phyloP scores from a whole-genome alignment of 1,140 invertebrate genomes.

The Drosophila ananassae region DNA sequence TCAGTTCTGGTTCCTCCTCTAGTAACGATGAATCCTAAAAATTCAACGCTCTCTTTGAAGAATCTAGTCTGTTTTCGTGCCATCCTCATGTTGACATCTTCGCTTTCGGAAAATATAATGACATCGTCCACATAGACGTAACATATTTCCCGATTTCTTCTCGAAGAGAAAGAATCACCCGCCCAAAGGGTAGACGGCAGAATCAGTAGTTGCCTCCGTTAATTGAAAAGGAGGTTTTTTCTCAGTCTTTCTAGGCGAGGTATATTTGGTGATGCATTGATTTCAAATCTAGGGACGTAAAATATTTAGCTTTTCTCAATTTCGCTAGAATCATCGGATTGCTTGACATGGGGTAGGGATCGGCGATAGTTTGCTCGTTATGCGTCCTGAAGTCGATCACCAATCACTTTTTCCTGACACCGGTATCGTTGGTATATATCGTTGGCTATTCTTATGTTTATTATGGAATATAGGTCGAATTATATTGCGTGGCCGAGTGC shows the following conservation, averaged over 20 bases:
- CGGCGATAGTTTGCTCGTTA: conserved; percentile 9
- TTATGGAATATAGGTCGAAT: too few relatives aligned
- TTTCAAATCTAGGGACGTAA: conserved; percentile 19
- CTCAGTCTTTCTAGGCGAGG: conserved; percentile 7
- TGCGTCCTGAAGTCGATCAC: conserved; percentile 20
- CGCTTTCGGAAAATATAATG: neutral
- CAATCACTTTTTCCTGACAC: conserved; percentile 8
- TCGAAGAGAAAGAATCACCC: neutral
- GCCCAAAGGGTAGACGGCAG: conserved; percentile 9
- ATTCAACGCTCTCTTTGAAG: neutral
- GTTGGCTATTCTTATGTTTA: too few relatives aligned
- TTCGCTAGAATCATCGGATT: too few relatives aligned
- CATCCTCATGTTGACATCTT: neutral
- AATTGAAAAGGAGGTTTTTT: conserved; percentile 27
- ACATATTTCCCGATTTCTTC: conserved; percentile 9
- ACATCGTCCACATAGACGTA: conserved; percentile 5
- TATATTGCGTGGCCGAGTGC: too few relatives aligned
- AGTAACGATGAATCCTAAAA: neutral
- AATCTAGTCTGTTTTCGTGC: neutral
- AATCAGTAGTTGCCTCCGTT: conserved; percentile 27
- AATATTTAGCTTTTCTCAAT: conserved; percentile 3
- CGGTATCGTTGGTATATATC: conserved; percentile 13
- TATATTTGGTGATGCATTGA: conserved; percentile 20
- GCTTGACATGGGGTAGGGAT: conserved; percentile 21
- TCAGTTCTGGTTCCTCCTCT: neutral